Base-by-base conservation (phyloP, 2,888 invertebrate species). In the Camptogramma bilineatum region DNA sequence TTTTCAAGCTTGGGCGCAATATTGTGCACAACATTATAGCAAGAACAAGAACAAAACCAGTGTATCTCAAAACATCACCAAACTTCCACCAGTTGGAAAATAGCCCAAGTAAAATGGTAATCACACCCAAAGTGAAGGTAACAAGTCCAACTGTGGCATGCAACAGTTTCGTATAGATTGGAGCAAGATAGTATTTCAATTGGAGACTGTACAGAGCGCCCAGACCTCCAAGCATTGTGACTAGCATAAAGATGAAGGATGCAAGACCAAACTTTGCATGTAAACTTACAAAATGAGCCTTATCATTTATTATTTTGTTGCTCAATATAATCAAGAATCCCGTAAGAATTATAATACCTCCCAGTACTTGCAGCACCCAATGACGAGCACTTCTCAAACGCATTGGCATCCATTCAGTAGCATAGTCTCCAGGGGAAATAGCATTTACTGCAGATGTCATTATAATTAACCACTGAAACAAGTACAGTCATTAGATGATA, bases 381-480 rank as follows among this genome's bases (percentile, higher is more conserved):
- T 94, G 93, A 34, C 93, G 87, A 52, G 93, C 91, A 74, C 92
- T 91, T 60, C 90, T 80, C 39, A 92, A 76, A 51, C 91, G 79
- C 73, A 93, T 88, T 0, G 93, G 93, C 90, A 93, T 91, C 93
- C 93, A 93, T 70, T 92, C 92, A n/a, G 93, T 91, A 17, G 93
- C 93, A 48, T 89, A 75, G 69, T 93, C 93, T 18, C 93, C 93
- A 4, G 93, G 92, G 46, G 91, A 88, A 10, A 94, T 82, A 10
- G 93, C 85, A 78, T 93, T 93, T 34, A 94, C 81, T 19, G 93
- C 93, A 50, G 91, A 82, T 13, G 91, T 87, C 93, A 94, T 93
- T 34, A 93, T 72, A 53, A 93, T 73, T 67, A 91, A 72, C 93
- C 93, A 94, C 93, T 94, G 86, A 54, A 88, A 88, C 64, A 68